Evolutionary conservation across 2,797 vertebrate genomes (phyloP), one percentile per base, ranked within the genome.

Genomic region (Gymnoscopelus microlampas): DNA sequence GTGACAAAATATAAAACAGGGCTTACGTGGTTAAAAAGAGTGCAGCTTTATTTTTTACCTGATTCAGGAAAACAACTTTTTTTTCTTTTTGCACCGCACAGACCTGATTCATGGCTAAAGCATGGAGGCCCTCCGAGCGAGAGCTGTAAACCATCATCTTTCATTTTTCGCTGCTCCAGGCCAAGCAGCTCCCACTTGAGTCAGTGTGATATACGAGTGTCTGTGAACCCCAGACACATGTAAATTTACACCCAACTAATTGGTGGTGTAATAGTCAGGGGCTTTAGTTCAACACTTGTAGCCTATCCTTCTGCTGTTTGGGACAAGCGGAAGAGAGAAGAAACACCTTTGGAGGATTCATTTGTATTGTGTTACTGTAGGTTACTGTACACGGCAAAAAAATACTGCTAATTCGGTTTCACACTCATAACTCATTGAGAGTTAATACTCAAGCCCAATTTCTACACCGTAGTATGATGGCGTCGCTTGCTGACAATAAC

Each of bases 121-220:
- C 81, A 80, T 3, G 9, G 84, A 84, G 84, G 79, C 80, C 87
- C 85, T 88, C 73, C 73, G 68, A 78, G 67, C 63, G 59, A 60
- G 68, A 83, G 85, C 76, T 85, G 78, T 74, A 79, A 90, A 83
- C 71, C 65, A 77, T 81, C 79, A 84, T 91, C 88, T 89, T 80
- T 90, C 86, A 91, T 84, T 73, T 66, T 58, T 32, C 32, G 63
- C 70, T 24, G 85, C 85, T 89, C 62, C 72, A 35, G 83, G 86
- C 89, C 86, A 91, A 90, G 87, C 81, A 32, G 85, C 90, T 90
- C 91, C 89, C 90, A 85, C 91, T 77, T 79, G 84, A 90, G 84
- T 85, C 79, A 85, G 75, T 60, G 67, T 88, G 90, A 91, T 90
- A 78, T 90, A 91, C 64, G 83, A 86, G 86, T 85, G 86, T 88